Evolutionary conservation across 2,888 invertebrate genomes (phyloP).

Genomic region (Heterodera filipjevi): DNA sequence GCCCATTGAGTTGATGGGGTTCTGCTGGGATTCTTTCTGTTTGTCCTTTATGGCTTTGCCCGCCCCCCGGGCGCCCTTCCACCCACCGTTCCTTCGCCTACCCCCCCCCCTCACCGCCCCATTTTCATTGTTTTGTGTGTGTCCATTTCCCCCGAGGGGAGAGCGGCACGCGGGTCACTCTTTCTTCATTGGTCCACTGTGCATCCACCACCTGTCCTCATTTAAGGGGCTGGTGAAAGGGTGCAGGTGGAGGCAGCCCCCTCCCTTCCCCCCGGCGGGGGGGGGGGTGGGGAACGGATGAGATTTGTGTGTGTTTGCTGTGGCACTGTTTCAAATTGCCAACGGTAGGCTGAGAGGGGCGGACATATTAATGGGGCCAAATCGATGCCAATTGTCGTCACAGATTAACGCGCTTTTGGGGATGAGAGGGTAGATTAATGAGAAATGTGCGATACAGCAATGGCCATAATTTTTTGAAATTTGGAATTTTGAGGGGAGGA

Average conservation of each 20-base stretch:
- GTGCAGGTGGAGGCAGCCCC: too few species aligned
- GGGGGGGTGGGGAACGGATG: background rate
- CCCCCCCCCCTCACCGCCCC: background rate
- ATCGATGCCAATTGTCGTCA: too few species aligned
- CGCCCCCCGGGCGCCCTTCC: background rate
- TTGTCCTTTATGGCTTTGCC: background rate
- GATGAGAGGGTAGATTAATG: too few species aligned
- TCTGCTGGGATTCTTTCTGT: background rate
- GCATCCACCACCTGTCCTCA: background rate
- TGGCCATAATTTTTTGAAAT: too few species aligned
- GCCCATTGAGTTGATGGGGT: background rate
- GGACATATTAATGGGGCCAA: too few species aligned
- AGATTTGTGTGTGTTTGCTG: too few species aligned
- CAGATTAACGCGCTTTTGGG: too few species aligned
- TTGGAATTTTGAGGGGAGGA: too few species aligned
- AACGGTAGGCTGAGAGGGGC: too few species aligned
- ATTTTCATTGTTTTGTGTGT: constrained; percentile 23
- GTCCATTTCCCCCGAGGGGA: background rate
- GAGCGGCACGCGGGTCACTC: too few species aligned
- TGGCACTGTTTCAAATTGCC: too few species aligned
- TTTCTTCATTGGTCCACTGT: background rate
- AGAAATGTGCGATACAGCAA: too few species aligned
- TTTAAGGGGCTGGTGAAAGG: background rate
- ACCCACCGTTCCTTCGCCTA: background rate
- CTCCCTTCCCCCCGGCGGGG: background rate